Base-by-base conservation (phyloP, 2,888 invertebrate genomes). In the Dryomyza anilis region DNA sequence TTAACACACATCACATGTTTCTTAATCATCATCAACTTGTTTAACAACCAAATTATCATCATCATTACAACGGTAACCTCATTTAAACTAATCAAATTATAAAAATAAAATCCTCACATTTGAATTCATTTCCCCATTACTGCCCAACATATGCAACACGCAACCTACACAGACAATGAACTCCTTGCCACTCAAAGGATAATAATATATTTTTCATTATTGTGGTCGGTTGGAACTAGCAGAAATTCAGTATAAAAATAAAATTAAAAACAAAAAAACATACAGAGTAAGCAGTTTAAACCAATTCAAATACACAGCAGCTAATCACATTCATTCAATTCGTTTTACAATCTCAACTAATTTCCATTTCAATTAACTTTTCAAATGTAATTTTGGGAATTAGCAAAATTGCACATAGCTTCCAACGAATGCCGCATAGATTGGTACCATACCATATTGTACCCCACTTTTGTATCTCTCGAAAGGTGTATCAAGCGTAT, bases 351-450 rank as follows among this genome's bases (percentile, higher is more conserved):
- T 79, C 78, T 78, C 78, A 79, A 79, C 79, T 79, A 79, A 79
- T 79, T 79, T 79, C 79, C 79, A 79, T 79, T 79, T 79, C 79
- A 79, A 79, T 79, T 79, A 79, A 79, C 79, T 79, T 79, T 79
- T 75, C 73, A 79, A 79, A 79, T 79, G 78, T 79, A 79, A 79
- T 79, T 79, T 79, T 76, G 77, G 74, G 72, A 71, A 73, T 73
- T 72, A 71, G 67, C 67, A 69, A 68, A 69, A 69, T 69, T 60
- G 64, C 61, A 61, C 23, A 63, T 45, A 55, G 52, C 52, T 48
- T 10, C 33, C 33, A 50, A 53, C n/a, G 19, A 25, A 12, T 33
- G 33, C 33, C 33, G 33, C 33, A 6, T 12, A 33, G 7, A 6
- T 33, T 33, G 33, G 7, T 6, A 6, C 33, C 33, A 33, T 33